Percentiles rank a stretch among this genome's conserved stretches.
These are phyloP conservation scores for Ichneumon xanthorius DNA, from an alignment of 2,888 invertebrate genomes.

Conservation along the genomic window DNA sequence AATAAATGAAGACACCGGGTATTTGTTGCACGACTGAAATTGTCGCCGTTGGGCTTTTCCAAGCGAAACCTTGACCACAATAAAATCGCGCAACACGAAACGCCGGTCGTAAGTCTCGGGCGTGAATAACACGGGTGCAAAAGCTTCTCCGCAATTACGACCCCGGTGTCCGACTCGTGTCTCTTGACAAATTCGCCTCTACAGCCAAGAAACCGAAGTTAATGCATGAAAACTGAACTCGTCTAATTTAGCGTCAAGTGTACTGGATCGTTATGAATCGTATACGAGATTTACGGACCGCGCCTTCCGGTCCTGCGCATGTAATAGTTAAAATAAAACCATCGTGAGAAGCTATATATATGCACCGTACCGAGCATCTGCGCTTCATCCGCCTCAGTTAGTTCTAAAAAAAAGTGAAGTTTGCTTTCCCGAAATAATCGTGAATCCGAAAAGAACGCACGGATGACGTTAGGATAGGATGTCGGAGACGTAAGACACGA, in stretches of 20 bases:
- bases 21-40: background rate
- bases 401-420: background rate
- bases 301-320: conserved; percentile 53
- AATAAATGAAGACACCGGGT: background rate
- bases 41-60: background rate
- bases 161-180: conserved; percentile 37
- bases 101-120: background rate
- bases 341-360: conserved; percentile 20
- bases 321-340: conserved; percentile 47
- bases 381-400: conserved; percentile 39
- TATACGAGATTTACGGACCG: conserved; percentile 41
- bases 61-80: conserved; percentile 54
- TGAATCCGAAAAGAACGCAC: conserved; percentile 11
- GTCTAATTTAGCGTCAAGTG: conserved; percentile 74
- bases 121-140: conserved; percentile 37
- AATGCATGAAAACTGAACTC: conserved; percentile 57
- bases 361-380: conserved; percentile 52
- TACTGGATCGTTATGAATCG: conserved; percentile 68
- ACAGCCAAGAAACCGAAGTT: conserved; percentile 55
- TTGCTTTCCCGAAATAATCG: conserved; percentile 25
- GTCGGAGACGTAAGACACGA: conserved; percentile 1
- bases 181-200: conserved; percentile 54
- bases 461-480: conserved; percentile 9
- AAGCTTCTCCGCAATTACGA: conserved; percentile 55
- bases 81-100: conserved; percentile 14